These are phyloP conservation scores for Agonopterix subpropinquella DNA, from an alignment of 2,888 invertebrate genomes.

Conservation along the genomic window DNA sequence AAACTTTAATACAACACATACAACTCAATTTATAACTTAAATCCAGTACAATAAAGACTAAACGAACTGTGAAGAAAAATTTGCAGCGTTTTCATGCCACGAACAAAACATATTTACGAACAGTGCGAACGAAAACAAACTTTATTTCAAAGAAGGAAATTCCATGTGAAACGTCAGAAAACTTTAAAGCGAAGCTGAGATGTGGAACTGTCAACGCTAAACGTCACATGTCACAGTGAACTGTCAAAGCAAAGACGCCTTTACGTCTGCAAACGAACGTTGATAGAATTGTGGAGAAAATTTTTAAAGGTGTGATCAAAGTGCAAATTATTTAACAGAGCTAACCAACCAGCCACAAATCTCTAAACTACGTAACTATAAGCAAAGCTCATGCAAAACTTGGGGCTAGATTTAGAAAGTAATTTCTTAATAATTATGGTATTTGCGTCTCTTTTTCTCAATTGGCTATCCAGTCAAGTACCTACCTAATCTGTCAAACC, in stretches of 20 bases:
- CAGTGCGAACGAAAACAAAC: slow-evolving; percentile 18
- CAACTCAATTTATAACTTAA: slow-evolving; percentile 32
- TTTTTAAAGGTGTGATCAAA: slow-evolving; percentile 14
- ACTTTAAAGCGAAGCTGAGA: slow-evolving; percentile 22
- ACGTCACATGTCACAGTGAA: slow-evolving; percentile 50
- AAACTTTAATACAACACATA: slow-evolving; percentile 18
- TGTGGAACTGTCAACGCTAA: slow-evolving; percentile 49
- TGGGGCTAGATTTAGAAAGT: no score
- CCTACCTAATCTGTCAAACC: no score
- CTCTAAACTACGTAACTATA: no score
- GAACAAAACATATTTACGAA: slow-evolving; percentile 22
- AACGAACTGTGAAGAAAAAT: slow-evolving; percentile 25
- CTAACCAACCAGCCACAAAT: no score
- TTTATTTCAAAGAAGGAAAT: slow-evolving; percentile 17
- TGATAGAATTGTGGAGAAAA: slow-evolving; percentile 32
- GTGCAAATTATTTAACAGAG: no score
- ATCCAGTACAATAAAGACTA: slow-evolving; percentile 21
- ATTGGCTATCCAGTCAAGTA: no score
- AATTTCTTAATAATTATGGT: no score
- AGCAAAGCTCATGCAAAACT: no score
- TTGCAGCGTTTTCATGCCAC: slow-evolving; percentile 31
- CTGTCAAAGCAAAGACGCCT: slow-evolving; percentile 49
- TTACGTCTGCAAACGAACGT: slow-evolving; percentile 30
- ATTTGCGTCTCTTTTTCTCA: no score
- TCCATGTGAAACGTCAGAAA: slow-evolving; percentile 4